Evolutionary conservation across 2,888 invertebrate species (phyloP).

Genomic region (Notodonta ziczac): DNA sequence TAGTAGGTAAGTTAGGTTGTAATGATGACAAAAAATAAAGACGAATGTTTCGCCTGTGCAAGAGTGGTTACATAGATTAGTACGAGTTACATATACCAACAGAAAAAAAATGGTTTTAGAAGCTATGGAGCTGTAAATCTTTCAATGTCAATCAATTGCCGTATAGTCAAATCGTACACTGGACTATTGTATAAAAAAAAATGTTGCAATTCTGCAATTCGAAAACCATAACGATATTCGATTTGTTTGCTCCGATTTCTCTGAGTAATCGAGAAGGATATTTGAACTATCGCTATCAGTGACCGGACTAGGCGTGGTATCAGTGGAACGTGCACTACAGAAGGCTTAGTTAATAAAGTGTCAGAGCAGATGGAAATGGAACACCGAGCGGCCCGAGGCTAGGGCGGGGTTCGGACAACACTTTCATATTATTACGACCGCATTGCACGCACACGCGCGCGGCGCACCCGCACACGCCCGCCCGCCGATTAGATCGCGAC

Average conservation of each 20-base stretch:
- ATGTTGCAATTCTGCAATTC: neutral
- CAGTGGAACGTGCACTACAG: conserved; percentile 56
- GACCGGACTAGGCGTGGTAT: conserved; percentile 42
- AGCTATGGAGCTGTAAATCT: too few relatives aligned
- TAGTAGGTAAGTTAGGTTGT: too few relatives aligned
- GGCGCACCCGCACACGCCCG: conserved; percentile 46
- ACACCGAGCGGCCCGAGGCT: conserved; percentile 77
- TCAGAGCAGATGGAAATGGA: conserved; percentile 83
- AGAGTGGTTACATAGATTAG: too few relatives aligned
- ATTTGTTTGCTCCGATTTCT: conserved; percentile 14
- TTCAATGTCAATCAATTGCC: too few relatives aligned
- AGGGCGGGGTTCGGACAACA: conserved; percentile 83
- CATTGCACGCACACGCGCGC: conserved; percentile 63
- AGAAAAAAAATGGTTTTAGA: too few relatives aligned
- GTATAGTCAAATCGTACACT: neutral
- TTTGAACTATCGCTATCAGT: conserved; percentile 47
- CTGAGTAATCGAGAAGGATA: conserved; percentile 27
- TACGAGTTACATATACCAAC: too few relatives aligned
- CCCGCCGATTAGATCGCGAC: conserved; percentile 60
- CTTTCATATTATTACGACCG: conserved; percentile 79
- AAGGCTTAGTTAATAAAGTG: conserved; percentile 77
- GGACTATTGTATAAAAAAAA: conserved; percentile 9
- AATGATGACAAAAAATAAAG: too few relatives aligned
- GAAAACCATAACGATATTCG: conserved; percentile 4
- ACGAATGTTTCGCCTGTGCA: too few relatives aligned